A percentile compares a stretch with the other conserved stretches of the same genome.
Conservation (phyloP, 1,140 invertebrate genomes). For the Pomacea maculata region DNA sequence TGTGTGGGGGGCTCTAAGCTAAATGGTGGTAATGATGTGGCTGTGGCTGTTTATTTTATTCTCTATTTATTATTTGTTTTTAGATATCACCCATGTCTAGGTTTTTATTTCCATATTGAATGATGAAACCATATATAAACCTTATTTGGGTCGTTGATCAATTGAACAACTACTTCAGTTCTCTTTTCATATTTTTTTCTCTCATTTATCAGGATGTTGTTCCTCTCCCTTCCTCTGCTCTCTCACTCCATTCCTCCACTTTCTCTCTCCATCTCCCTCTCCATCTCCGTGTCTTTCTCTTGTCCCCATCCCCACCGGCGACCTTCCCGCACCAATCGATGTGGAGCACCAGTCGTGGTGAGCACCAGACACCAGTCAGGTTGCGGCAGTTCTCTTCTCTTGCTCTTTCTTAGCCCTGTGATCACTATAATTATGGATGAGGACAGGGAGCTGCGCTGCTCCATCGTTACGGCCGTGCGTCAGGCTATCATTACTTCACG, state of each 20-base stretch:
- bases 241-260: neutral
- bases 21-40: neutral
- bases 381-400: too few species aligned
- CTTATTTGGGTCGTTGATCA: neutral
- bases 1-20: too few species aligned
- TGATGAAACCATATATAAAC: too few species aligned
- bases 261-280: neutral
- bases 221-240: neutral
- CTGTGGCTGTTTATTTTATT: too few species aligned
- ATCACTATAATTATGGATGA: too few species aligned
- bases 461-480: too few species aligned
- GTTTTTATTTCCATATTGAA: neutral
- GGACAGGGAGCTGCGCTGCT: too few species aligned
- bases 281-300: neutral
- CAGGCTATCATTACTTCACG: too few species aligned
- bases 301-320: neutral
- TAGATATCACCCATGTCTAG: neutral
- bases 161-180: neutral
- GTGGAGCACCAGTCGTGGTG: too few species aligned
- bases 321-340: neutral
- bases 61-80: neutral
- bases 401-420: too few species aligned
- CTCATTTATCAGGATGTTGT: neutral
- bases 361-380: too few species aligned
- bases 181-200: neutral